A percentile compares a stretch with the other conserved stretches of the same genome.
phyloP scores from a whole-genome alignment of 2,888 invertebrate species.

The Caenorhabditis drosophilae region DNA sequence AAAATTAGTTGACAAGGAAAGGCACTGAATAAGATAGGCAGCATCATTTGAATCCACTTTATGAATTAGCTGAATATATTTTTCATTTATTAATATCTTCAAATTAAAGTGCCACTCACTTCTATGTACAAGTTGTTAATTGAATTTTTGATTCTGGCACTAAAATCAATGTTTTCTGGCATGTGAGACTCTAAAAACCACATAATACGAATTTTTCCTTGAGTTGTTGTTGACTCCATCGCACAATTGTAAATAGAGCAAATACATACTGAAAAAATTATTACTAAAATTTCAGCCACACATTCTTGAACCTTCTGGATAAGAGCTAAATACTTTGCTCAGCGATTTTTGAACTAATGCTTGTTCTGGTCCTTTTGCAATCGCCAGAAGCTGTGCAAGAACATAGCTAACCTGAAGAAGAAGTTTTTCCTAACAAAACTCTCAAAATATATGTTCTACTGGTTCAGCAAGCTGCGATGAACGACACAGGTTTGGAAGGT shows the following conservation, averaged over 20 bases:
- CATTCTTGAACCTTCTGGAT: not conserved
- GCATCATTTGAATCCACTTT: not conserved
- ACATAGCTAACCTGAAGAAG: not conserved
- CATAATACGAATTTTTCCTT: not conserved
- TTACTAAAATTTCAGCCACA: not conserved
- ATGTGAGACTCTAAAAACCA: not conserved
- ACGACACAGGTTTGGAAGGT: not conserved
- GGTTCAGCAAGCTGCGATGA: not conserved
- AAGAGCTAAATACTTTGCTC: not conserved
- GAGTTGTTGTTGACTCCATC: not conserved
- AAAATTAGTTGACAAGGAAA: not conserved
- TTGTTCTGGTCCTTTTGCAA: not conserved
- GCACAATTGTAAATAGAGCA: slow-evolving; percentile 3
- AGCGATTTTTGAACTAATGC: not conserved
- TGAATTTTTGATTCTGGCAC: not conserved
- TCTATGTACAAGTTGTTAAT: not conserved
- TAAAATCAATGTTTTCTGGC: not conserved
- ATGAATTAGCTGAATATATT: not conserved
- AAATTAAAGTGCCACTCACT: not conserved
- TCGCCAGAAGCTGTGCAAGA: not conserved
- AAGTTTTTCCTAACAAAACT: too few species aligned
- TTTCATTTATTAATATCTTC: too few species aligned
- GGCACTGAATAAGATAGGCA: not conserved
- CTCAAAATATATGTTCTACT: too few species aligned
- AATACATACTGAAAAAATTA: not conserved